Evolutionary conservation across 2,113 vertebrate genomes (phyloP), one percentile per base, ranked within the genome.

Genomic region (Cyprinodon variegatus): DNA sequence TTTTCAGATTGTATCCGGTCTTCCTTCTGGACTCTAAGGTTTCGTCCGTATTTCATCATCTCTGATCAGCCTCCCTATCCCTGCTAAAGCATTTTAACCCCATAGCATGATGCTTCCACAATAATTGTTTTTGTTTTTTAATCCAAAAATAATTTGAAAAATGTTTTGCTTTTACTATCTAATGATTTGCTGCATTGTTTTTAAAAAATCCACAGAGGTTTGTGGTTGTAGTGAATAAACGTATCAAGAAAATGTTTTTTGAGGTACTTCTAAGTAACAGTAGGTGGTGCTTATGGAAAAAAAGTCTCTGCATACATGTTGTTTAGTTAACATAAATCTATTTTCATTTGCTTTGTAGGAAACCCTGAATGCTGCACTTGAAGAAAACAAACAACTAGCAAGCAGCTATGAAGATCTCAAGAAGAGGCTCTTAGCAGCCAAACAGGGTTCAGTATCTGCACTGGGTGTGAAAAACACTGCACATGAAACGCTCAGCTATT

Each of bases 361-460:
- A 66, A 74, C 75, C 20, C 85, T 93, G 29, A 64, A 66, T 63
- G 41, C 65, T 46, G 77, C 75, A 0, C 79, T 93, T 59, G 57
- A 43, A 57, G 81, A 92, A 63, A 95, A 95, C 67, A 43, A 62
- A 43, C 83, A 60, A 60, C 79, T 94, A 74, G 89, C 90, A 1
- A 67, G 43, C 0, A 72, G 81, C 66, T 93, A 93, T 17, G 39
- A 81, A 63, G 46, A 20, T 48, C 79, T 92, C 5, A 74, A 90
- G 87, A 91, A 84, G 86, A 83, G 41, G 38, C 76, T 92, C 13
- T 69, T 90, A 77, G 63, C 81, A 43, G 80, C 79, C 86, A 91
- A 69, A 69, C 73, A 74, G 68, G 89, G 93, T 38, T 85, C 82
- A 0, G 83, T 68, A 38, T 68, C 63, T 50, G 72, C 83, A 46